Percentiles rank a stretch among this genome's conserved stretches.
These are phyloP conservation scores for Sanderia malayensis DNA, from an alignment of 30 jellyfish, hydroid and myxozoan genomes.

Conservation along the genomic window DNA sequence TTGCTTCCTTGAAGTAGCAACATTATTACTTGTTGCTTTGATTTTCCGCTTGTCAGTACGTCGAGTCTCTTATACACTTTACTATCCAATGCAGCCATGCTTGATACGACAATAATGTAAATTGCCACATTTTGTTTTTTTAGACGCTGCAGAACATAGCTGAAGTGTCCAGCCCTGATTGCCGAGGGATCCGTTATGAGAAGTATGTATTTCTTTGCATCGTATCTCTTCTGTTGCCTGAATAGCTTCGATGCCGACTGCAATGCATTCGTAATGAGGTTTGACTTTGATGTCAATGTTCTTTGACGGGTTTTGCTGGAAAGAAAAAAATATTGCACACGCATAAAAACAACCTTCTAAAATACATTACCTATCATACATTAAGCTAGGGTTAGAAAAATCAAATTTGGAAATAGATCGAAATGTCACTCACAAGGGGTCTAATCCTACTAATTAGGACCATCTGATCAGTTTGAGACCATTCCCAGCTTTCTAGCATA, in stretches of 20 bases:
- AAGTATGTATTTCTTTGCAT: conserved; percentile 5
- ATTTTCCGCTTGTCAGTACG: neutral
- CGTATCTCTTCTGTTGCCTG: neutral
- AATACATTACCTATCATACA: too few species aligned
- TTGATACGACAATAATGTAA: neutral
- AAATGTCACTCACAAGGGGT: too few species aligned
- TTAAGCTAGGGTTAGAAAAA: too few species aligned
- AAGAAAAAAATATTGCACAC: too few species aligned
- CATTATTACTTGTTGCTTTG: neutral
- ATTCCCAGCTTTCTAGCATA: too few species aligned
- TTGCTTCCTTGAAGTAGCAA: neutral
- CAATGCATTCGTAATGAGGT: too few species aligned
- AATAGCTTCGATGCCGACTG: neutral
- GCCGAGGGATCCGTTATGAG: neutral
- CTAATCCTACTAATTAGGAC: too few species aligned
- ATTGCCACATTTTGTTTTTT: neutral
- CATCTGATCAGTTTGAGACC: too few species aligned
- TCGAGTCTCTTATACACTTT: neutral
- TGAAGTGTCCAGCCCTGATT: neutral
- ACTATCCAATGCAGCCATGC: neutral
- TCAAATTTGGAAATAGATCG: too few species aligned
- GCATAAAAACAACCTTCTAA: too few species aligned
- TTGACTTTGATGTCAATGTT: too few species aligned
- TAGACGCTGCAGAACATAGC: neutral
- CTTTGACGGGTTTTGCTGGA: too few species aligned